Conservation (phyloP, 2,113 vertebrate species). For the Pygathrix nemaeus region DNA sequence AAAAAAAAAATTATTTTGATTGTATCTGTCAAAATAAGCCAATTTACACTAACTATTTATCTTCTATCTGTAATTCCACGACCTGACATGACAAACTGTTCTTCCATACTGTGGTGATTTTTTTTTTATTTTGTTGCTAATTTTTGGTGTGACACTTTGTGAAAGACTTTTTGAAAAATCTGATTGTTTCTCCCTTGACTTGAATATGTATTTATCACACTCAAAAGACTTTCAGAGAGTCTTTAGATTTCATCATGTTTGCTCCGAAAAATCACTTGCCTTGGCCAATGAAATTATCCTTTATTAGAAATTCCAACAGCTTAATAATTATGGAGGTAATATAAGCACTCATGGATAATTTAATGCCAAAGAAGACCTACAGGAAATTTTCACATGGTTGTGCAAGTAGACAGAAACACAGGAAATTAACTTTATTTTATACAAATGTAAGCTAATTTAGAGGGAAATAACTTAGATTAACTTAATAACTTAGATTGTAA, state of each 20-base stretch:
- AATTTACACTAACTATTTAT: background rate
- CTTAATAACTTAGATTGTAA: background rate
- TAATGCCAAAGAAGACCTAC: background rate
- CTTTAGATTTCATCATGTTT: background rate
- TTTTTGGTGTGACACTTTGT: background rate
- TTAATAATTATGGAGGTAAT: conserved; percentile 29
- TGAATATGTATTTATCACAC: background rate
- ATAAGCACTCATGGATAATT: background rate
- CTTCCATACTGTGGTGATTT: background rate
- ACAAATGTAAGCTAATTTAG: background rate
- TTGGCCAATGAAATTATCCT: conserved; percentile 15
- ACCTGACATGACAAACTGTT: conserved; percentile 5
- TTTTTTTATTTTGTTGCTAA: background rate
- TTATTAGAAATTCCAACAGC: background rate
- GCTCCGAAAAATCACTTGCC: background rate
- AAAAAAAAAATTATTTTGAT: background rate
- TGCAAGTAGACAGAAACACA: background rate
- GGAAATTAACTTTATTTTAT: background rate
- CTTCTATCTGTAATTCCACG: background rate
- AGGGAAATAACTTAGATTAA: background rate
- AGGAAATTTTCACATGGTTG: background rate
- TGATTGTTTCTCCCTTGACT: background rate
- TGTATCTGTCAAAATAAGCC: background rate
- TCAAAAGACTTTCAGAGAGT: background rate
- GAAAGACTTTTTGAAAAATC: background rate